These are phyloP conservation scores for Seira ritae DNA, from an alignment of 2,888 invertebrate species.

Conservation along the genomic window DNA sequence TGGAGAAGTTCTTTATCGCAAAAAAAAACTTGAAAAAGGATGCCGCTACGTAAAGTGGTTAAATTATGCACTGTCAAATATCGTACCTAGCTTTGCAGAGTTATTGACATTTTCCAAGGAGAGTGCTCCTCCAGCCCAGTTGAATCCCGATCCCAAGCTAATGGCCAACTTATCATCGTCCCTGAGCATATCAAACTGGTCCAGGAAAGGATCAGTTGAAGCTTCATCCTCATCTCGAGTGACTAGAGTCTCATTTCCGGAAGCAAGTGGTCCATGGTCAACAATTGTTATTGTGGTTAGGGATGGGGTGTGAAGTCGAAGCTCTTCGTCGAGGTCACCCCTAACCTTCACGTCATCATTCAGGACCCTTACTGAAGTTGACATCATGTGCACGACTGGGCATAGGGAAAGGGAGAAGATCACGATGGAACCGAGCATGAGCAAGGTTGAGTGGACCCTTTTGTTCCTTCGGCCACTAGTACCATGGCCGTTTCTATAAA, in stretches of 20 bases:
- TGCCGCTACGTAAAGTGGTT: neutral
- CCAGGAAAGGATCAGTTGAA: neutral
- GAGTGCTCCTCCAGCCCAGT: slow-evolving; percentile 33
- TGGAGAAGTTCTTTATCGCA: neutral
- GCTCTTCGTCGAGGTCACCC: slow-evolving; percentile 23
- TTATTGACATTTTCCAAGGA: slow-evolving; percentile 50
- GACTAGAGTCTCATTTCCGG: slow-evolving; percentile 1
- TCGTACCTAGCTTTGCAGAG: slow-evolving; percentile 13
- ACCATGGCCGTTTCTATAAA: neutral
- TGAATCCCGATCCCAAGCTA: slow-evolving; percentile 25
- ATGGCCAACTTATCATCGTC: slow-evolving; percentile 50
- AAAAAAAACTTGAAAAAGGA: neutral
- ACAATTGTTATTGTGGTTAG: neutral
- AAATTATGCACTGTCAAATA: neutral
- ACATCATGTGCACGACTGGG: slow-evolving; percentile 42
- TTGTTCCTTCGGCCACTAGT: neutral
- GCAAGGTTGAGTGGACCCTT: slow-evolving; percentile 39
- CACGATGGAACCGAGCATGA: slow-evolving; percentile 25
- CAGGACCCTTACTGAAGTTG: slow-evolving; percentile 11
- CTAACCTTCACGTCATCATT: neutral
- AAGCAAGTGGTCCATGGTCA: neutral
- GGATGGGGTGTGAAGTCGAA: slow-evolving; percentile 1
- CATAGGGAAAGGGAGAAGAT: slow-evolving; percentile 47
- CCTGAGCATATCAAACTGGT: slow-evolving; percentile 36
- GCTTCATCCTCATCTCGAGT: neutral